These are phyloP conservation scores for Stenchaetothrips biformis DNA, from an alignment of 2,888 invertebrate genomes.

Conservation along the genomic window DNA sequence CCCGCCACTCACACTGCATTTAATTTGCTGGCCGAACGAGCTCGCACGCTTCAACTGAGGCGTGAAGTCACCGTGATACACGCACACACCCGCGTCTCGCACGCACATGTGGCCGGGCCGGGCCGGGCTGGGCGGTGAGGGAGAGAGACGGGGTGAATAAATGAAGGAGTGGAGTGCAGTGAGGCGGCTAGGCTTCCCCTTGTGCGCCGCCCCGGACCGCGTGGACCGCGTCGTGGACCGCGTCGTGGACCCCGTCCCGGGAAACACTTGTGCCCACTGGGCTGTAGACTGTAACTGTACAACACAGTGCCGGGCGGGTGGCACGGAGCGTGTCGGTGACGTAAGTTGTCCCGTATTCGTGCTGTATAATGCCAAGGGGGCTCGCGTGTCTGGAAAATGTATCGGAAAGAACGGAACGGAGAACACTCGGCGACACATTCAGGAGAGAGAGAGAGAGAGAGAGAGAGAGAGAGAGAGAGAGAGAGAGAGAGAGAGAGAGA, in stretches of 20 bases:
- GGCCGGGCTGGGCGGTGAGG: background rate
- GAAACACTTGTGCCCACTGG: background rate
- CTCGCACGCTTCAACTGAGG: constrained; percentile 11
- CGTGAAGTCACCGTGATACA: background rate
- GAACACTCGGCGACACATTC: too few relatives aligned
- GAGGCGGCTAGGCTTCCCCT: background rate
- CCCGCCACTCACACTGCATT: background rate
- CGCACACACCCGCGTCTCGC: background rate
- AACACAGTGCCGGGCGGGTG: too few relatives aligned
- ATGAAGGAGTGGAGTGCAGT: background rate
- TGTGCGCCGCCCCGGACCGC: background rate
- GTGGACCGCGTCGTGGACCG: background rate
- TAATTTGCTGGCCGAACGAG: constrained; percentile 21
- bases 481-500: background rate
- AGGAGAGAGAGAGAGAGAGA: background rate
- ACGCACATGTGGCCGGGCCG: background rate
- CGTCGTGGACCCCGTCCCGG: background rate
- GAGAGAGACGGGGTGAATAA: too few relatives aligned
- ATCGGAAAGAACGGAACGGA: too few relatives aligned
- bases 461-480: background rate
- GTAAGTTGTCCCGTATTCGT: too few relatives aligned
- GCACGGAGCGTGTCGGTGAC: too few relatives aligned
- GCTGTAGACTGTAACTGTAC: too few relatives aligned
- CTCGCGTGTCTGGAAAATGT: too few relatives aligned
- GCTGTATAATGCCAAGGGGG: background rate